Conservation (phyloP, 2,797 vertebrate genomes). For the Cynopterus sphinx region DNA sequence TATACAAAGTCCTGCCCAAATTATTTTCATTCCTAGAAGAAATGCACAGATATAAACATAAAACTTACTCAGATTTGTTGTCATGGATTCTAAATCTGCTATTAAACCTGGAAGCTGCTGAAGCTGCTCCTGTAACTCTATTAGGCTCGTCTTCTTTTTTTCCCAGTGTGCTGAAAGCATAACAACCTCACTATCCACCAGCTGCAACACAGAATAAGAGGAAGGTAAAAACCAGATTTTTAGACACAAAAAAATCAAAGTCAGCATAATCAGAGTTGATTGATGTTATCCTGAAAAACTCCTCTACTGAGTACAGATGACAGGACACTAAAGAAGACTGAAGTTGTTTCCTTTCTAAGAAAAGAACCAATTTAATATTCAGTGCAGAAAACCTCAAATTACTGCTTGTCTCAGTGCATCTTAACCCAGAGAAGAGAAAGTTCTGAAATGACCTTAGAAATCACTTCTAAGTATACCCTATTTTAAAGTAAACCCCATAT, state of each 20-base stretch:
- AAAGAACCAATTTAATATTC: constrained; percentile 32
- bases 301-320: background rate
- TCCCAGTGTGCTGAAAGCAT: constrained; percentile 97
- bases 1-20: background rate
- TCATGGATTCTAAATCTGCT: constrained; percentile 90
- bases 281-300: background rate
- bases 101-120: constrained; percentile 91
- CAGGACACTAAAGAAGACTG: background rate
- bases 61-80: constrained; percentile 89
- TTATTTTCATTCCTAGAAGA: background rate
- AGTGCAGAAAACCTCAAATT: constrained; percentile 58
- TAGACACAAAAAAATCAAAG: background rate
- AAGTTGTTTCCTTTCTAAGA: constrained; percentile 33
- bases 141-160: constrained; percentile 88
- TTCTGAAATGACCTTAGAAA: constrained; percentile 45
- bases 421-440: constrained; percentile 13
- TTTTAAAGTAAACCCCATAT: constrained; percentile 47
- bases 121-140: constrained; percentile 92
- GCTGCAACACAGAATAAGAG: constrained; percentile 82
- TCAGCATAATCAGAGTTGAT: background rate
- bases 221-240: background rate
- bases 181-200: constrained; percentile 93
- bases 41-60: background rate
- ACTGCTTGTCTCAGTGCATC: constrained; percentile 10
- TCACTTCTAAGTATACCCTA: constrained; percentile 48